Base-by-base conservation (phyloP, 2,113 vertebrate genomes). In the Hystrix cristata region DNA sequence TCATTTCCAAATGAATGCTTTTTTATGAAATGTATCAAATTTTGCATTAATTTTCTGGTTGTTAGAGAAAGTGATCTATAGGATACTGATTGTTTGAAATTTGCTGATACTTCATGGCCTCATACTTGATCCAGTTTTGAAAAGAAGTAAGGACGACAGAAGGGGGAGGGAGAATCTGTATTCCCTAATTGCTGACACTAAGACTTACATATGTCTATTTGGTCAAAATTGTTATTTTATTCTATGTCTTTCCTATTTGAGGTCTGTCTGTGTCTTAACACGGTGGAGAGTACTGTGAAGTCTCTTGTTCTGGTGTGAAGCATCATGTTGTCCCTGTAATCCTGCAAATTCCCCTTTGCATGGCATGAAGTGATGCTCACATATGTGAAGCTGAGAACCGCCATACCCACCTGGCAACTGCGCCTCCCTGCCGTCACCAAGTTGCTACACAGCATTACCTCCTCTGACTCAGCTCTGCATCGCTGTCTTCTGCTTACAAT, bases 141-240 rank as follows among this genome's bases (percentile, higher is more conserved):
- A 76, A 82, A 43, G 15, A 34, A 92, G 10, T 1, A 53, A 85
- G 5, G 31, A 7, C 21, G 5, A 9, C 5, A n/a, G 51, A 82
- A 46, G 23, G 3, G 13, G 5, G 29, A n/a, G 34, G 48, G 10
- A 59, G 87, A 84, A 88, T 87, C 48, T 91, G 7, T 59, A 34
- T 83, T 90, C 16, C 94, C 8, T 78, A 83, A 78, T n/a, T 43
- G 1, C 71, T 53, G 29, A 69, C 46, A 2, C 27, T 51, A 62
- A 85, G 65, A 48, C 87, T 84, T 89, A 29, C 18, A 15, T 14
- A 18, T 51, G 21, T 3, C 34, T 11, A 53, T 89, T 79, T 89
- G 29, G 23, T 91, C 43, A 69, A 87, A 90, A 46, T 57, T 90
- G 7, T 89, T 94, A 80, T 59, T 57, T 80, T 90, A 90, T 43